Base-by-base conservation (phyloP, 2,797 vertebrate genomes). In the Simalia tracyae region DNA sequence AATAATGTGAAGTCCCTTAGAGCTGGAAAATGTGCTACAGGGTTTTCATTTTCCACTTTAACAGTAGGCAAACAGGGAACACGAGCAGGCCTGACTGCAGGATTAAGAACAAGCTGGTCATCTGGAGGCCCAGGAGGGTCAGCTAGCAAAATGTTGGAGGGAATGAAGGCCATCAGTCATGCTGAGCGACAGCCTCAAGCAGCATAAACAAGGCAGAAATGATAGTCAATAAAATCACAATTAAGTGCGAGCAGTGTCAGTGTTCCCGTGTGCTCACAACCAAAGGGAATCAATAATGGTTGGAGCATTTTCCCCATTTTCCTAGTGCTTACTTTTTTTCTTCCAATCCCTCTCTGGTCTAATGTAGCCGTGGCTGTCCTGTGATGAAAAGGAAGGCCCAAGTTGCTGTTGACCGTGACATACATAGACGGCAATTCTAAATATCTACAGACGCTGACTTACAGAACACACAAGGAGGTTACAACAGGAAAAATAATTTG, bases 171-270 rank as follows among this genome's bases (percentile, higher is more conserved):
- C 94, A 97, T 96, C 96, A 94, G 95, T 96, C 93, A 95, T 66
- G 88, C 92, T 88, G 92, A 96, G 95, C 94, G 95, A 96, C 93
- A 92, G 94, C 95, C 91, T 95, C 93, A 95, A 93, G 96, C 96
- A 96, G 93, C 91, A 95, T 96, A 97, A 97, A 97, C 96, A 97
- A 96, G 96, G 93, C 87, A 97, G 93, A 97, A 97, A 97, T 96
- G 95, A 96, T 96, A 96, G 96, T 96, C 96, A 96, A 97, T 97
- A 97, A 96, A 97, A 97, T 96, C 96, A 97, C 96, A 97, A 96
- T 97, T 96, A 97, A 95, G 94, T 96, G 95, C 93, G 91, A 89
- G 91, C 36, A 95, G 90, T 95, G 96, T 96, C 96, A 97, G 95
- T 88, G 0, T 95, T 95, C 95, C 96, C 93, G 87, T 94, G 93